These are phyloP conservation scores for Apodemus sylvaticus DNA, from an alignment of 2,113 vertebrate genomes.

Conservation along the genomic window DNA sequence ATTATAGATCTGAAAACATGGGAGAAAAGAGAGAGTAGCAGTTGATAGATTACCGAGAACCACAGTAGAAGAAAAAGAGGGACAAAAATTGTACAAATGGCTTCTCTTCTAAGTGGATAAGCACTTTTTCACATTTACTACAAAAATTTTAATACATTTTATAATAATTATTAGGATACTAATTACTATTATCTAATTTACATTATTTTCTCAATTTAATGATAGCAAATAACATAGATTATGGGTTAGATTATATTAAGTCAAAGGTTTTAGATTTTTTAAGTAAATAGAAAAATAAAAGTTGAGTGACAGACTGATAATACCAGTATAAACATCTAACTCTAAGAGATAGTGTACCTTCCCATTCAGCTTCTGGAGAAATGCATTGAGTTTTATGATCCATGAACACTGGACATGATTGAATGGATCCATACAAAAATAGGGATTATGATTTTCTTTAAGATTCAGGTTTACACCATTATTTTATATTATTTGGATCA, in stretches of 20 bases:
- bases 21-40: not conserved
- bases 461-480: not conserved
- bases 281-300: not conserved
- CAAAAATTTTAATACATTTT: not conserved
- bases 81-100: not conserved
- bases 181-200: not conserved
- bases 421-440: not conserved
- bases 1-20: not conserved
- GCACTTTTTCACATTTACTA: not conserved
- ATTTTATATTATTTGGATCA: not conserved
- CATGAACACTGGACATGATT: not conserved
- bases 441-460: not conserved
- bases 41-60: not conserved
- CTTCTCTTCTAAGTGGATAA: not conserved
- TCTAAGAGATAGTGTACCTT: not conserved
- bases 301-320: not conserved
- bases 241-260: not conserved
- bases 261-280: not conserved
- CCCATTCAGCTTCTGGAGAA: not conserved
- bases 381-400: not conserved
- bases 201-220: not conserved
- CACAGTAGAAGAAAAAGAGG: not conserved
- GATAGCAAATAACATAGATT: not conserved
- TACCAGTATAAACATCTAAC: not conserved
- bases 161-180: not conserved